Conservation (phyloP, 2,113 vertebrate species). For the Gadus macrocephalus region DNA sequence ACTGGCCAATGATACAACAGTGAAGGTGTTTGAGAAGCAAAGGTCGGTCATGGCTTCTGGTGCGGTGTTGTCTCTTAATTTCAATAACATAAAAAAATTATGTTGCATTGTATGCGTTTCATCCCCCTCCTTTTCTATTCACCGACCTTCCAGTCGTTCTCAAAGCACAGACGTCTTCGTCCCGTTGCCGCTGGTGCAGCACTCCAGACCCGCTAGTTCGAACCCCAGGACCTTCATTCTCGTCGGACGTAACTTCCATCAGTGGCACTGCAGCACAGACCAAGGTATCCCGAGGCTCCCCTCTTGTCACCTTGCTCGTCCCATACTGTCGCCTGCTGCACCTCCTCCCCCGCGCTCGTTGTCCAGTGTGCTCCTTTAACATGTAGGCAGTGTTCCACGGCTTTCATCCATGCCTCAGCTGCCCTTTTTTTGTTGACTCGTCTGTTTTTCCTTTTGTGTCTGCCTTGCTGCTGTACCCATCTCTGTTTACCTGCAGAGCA, state of each 20-base stretch:
- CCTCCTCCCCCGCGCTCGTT: not conserved
- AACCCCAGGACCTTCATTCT: slow-evolving; percentile 80
- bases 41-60: slow-evolving; percentile 68
- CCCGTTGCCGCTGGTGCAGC: slow-evolving; percentile 72
- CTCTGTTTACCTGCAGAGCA: slow-evolving; percentile 74
- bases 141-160: slow-evolving; percentile 64
- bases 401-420: no score
- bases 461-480: slow-evolving; percentile 67
- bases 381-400: no score
- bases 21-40: slow-evolving; percentile 87
- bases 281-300: slow-evolving; percentile 72
- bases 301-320: not conserved
- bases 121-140: not conserved
- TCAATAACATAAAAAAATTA: not conserved
- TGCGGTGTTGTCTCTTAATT: not conserved
- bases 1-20: slow-evolving; percentile 85
- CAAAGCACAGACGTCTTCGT: slow-evolving; percentile 64
- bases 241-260: slow-evolving; percentile 91
- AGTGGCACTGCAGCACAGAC: slow-evolving; percentile 91
- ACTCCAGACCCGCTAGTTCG: slow-evolving; percentile 67
- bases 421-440: slow-evolving; percentile 33
- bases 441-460: slow-evolving; percentile 45
- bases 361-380: no score
- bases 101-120: not conserved
- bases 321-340: not conserved